Evolutionary conservation across 2,113 vertebrate genomes (phyloP).

Genomic region (Thunnus maccoyii): DNA sequence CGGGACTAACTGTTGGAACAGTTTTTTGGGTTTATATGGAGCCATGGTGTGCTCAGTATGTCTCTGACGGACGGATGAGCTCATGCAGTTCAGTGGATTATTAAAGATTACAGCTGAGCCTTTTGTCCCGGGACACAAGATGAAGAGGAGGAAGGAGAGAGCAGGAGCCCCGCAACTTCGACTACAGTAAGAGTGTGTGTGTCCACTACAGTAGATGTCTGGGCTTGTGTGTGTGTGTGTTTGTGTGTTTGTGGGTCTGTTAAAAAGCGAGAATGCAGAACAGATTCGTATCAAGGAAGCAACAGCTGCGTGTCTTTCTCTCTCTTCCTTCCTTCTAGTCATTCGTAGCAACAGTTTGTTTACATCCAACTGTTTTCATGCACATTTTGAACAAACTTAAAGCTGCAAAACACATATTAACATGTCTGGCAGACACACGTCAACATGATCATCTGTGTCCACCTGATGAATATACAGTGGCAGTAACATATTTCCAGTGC

Average conservation of each 20-base stretch:
- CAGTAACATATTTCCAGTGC: too few species aligned
- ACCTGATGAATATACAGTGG: too few species aligned
- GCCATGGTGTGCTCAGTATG: not conserved
- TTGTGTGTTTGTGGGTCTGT: not conserved
- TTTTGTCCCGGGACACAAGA: constrained; percentile 78
- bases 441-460: too few species aligned
- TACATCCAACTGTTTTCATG: too few species aligned
- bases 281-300: not conserved
- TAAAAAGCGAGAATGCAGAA: not conserved
- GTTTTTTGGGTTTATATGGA: not conserved
- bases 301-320: not conserved
- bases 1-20: not conserved
- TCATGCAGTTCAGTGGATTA: constrained; percentile 60
- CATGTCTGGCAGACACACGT: too few species aligned
- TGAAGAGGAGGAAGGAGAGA: constrained; percentile 93
- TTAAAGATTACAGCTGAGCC: constrained; percentile 64
- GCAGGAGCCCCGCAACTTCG: constrained; percentile 90
- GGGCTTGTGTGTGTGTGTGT: not conserved
- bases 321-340: not conserved
- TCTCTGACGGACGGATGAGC: constrained; percentile 47
- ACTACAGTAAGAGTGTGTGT: constrained; percentile 91
- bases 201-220: not conserved
- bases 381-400: too few species aligned
- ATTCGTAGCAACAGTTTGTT: not conserved
- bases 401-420: too few species aligned